These are phyloP conservation scores for Drosophila engyochracea DNA, from an alignment of 2,888 invertebrate genomes.

Conservation along the genomic window DNA sequence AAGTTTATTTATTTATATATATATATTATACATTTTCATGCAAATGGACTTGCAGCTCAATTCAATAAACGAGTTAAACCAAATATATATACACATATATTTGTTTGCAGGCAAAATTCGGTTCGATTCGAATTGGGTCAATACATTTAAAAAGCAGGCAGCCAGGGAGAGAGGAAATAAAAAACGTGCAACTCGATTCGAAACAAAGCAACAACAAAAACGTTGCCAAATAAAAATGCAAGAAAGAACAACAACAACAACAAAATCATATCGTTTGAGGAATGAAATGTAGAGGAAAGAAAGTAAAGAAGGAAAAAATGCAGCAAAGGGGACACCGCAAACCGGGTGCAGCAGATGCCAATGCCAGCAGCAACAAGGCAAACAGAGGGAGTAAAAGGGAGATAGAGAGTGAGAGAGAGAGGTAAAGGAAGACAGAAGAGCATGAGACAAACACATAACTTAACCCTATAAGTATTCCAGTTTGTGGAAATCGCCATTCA, in stretches of 20 bases:
- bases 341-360: slow-evolving; percentile 33
- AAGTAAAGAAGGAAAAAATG: slow-evolving; percentile 10
- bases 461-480: slow-evolving; percentile 37
- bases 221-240: slow-evolving; percentile 35
- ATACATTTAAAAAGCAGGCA: slow-evolving; percentile 60
- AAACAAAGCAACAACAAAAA: slow-evolving; percentile 25
- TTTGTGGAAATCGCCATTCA: slow-evolving; percentile 19
- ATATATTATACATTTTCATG: not conserved
- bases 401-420: not conserved
- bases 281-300: slow-evolving; percentile 27
- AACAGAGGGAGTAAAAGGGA: not conserved
- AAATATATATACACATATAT: slow-evolving; percentile 1
- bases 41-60: slow-evolving; percentile 7
- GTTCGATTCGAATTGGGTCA: slow-evolving; percentile 64
- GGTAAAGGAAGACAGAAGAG: not conserved
- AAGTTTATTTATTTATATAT: slow-evolving; percentile 17
- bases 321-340: slow-evolving; percentile 14
- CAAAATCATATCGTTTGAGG: slow-evolving; percentile 29
- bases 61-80: slow-evolving; percentile 4
- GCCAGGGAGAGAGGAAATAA: slow-evolving; percentile 45
- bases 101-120: slow-evolving; percentile 18
- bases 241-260: not conserved
- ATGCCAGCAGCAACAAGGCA: slow-evolving; percentile 30
- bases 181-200: slow-evolving; percentile 51
- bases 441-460: slow-evolving; percentile 24